Base-by-base conservation (phyloP, 2,888 invertebrate species). In the Arge pagana region DNA sequence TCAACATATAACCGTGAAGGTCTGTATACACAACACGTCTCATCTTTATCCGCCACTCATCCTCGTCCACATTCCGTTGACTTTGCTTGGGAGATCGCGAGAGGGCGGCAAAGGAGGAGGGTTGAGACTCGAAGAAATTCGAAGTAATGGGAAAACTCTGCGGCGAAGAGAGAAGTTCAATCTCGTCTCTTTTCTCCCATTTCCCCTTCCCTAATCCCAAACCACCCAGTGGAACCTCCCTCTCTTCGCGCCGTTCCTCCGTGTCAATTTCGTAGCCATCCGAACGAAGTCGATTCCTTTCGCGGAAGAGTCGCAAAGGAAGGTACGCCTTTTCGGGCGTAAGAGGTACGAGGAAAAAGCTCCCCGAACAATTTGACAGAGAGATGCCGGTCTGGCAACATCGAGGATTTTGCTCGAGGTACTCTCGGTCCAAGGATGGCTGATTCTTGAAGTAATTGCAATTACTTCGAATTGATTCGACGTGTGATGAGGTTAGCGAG, bases 81-180 rank as follows among this genome's bases (percentile, higher is more conserved):
- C 24, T 16, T 42, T 28, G 42, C 42, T 42, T 30, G 28, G 42
- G 26, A 16, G 30, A 16, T n/a, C 19, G n/a, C 26, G 26, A 7
- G 21, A 23, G 21, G 26, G 23, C 15, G 15, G 15, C 33, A 33
- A 23, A 33, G 23, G 6, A 31, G n/a, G n/a, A n/a, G n/a, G n/a
- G n/a, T n/a, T n/a, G n/a, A 45, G 33, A 16, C 15, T 26, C 62
- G 60, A 53, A 59, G 63, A 72, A 71, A 72, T 73, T 70, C 67
- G 68, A 67, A 71, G 72, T 72, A 72, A 72, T 73, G 70, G 72
- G 72, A 71, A 72, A 72, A 72, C 72, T 72, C 72, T 64, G 63
- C 65, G 68, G 65, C 62, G 69, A 67, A 67, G 37, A 70, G 70
- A 71, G 70, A 72, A 73, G 72, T 72, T 72, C 68, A 71, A 72